Percentiles rank a stretch among this genome's conserved stretches.
These are phyloP conservation scores for Drosophila austrosaltans DNA, from an alignment of 2,888 invertebrate species.

Conservation along the genomic window DNA sequence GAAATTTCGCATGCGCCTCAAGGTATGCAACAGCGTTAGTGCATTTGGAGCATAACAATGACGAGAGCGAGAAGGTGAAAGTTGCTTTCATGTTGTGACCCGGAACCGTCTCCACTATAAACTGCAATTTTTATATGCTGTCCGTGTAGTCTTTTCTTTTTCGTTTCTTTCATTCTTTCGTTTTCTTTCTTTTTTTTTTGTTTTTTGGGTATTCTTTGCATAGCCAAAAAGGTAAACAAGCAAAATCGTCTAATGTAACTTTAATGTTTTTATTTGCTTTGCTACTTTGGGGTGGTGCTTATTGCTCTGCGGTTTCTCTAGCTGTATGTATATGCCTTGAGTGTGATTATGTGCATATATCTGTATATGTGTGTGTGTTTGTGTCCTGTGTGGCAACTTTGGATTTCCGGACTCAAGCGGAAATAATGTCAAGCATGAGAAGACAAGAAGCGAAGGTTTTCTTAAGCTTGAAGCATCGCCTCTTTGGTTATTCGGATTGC, in stretches of 20 bases:
- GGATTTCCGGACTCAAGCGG: conserved; percentile 66
- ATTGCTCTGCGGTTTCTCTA: conserved; percentile 51
- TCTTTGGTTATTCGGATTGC: conserved; percentile 15
- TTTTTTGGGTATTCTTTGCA: conserved; percentile 30
- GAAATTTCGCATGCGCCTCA: conserved; percentile 35
- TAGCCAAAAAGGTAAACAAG: conserved; percentile 54
- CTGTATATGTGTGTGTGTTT: conserved; percentile 31
- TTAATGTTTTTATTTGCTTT: conserved; percentile 72
- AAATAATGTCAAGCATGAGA: conserved; percentile 69
- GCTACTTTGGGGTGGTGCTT: conserved; percentile 61
- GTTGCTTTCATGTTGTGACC: conserved; percentile 6
- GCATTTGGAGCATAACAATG: conserved; percentile 60
- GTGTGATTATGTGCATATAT: conserved; percentile 25
- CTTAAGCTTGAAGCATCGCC: conserved; percentile 20
- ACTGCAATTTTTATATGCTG: conserved; percentile 52
- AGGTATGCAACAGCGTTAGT: conserved; percentile 65
- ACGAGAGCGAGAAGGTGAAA: conserved; percentile 30
- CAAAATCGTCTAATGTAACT: conserved; percentile 64
- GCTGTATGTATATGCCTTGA: conserved; percentile 23
- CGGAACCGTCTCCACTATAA: conserved; percentile 28
- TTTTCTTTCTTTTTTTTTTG: conserved; percentile 30
- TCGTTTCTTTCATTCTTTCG: conserved; percentile 16
- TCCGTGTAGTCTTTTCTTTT: conserved; percentile 22
- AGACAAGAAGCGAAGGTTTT: conserved; percentile 42
- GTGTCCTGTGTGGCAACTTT: conserved; percentile 54